Conservation (phyloP, 2,113 vertebrate species). For the Bubo bubo region DNA sequence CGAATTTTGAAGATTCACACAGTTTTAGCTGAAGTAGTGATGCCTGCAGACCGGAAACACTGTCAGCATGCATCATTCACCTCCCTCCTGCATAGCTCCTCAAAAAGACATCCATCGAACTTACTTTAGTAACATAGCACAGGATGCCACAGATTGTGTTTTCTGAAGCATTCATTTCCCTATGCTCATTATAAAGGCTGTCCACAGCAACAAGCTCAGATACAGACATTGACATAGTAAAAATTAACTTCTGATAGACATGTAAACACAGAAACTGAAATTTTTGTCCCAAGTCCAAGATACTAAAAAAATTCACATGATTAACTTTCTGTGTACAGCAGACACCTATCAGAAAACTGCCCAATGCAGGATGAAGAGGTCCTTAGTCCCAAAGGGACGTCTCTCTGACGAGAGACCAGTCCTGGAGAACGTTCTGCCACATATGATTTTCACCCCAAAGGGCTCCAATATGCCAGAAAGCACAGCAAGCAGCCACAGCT, state of each 20-base stretch:
- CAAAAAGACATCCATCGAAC: background rate
- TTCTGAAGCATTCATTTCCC: background rate
- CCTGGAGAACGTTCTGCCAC: background rate
- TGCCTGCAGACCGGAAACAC: background rate
- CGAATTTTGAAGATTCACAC: background rate
- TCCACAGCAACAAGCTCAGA: background rate
- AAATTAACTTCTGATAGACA: background rate
- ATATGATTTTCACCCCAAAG: fast-evolving
- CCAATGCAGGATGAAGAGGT: background rate
- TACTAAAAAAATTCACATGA: background rate
- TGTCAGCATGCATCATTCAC: background rate
- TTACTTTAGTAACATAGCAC: background rate
- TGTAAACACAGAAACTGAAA: background rate
- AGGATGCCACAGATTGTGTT: background rate
- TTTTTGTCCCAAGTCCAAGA: background rate
- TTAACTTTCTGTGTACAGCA: background rate
- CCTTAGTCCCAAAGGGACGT: background rate
- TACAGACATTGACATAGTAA: background rate
- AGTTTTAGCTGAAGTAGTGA: background rate
- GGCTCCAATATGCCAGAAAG: background rate
- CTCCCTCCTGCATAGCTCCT: background rate
- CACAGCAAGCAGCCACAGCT: background rate
- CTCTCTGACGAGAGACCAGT: background rate
- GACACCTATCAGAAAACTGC: background rate
- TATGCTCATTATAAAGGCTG: background rate